phyloP scores from a whole-genome alignment of 2,113 vertebrate genomes.

The Cichladusa arquata region DNA sequence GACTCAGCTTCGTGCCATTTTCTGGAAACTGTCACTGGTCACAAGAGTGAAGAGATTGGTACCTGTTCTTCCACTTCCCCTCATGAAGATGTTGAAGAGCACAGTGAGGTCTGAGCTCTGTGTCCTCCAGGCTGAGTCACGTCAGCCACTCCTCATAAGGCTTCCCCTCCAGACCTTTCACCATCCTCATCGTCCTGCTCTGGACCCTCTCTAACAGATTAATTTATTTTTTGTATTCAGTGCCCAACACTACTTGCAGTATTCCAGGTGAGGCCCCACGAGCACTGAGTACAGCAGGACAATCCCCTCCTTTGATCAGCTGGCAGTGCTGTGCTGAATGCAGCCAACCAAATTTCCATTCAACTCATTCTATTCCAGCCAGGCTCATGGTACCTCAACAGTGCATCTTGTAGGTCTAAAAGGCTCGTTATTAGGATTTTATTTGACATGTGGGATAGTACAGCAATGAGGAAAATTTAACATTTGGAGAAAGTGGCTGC shows the following conservation, averaged over 20 bases:
- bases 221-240: not conserved
- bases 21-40: not conserved
- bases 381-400: not conserved
- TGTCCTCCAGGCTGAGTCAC: not conserved
- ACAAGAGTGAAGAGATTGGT: not conserved
- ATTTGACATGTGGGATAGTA: not conserved
- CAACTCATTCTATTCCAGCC: not conserved
- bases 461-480: not conserved
- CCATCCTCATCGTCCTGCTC: fast-evolving
- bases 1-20: not conserved
- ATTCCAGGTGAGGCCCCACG: not conserved
- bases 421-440: not conserved
- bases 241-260: not conserved
- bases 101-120: fast-evolving
- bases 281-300: not conserved
- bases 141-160: not conserved
- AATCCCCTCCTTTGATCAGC: not conserved
- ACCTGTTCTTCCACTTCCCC: not conserved
- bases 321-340: fast-evolving
- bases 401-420: not conserved
- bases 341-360: not conserved
- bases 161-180: not conserved
- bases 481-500: not conserved
- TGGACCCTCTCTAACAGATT: not conserved
- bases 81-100: fast-evolving